Evolutionary conservation across 2,797 vertebrate species (phyloP).

Genomic region (Enteromius unitaeniatus): DNA sequence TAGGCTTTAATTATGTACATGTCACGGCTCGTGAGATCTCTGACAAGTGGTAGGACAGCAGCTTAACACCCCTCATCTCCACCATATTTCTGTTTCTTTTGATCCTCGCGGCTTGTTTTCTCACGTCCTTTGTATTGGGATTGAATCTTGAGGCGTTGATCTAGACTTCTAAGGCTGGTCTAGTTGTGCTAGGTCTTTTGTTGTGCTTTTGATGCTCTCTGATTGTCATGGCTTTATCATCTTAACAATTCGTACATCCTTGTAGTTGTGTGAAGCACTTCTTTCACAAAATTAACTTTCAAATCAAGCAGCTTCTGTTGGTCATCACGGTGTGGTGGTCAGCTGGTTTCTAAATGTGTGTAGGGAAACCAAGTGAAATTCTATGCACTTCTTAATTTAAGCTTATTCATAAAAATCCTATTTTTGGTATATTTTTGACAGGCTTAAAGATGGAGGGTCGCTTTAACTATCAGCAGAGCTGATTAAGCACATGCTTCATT

Average conservation of each 20-base stretch:
- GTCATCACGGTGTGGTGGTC: background rate
- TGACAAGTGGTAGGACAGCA: slow-evolving; percentile 40
- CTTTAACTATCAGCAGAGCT: slow-evolving; percentile 25
- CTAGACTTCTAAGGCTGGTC: background rate
- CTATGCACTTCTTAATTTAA: background rate
- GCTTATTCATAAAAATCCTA: background rate
- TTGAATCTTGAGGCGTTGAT: background rate
- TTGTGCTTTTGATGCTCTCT: slow-evolving; percentile 25
- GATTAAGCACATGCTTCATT: slow-evolving; percentile 28
- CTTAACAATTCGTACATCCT: background rate
- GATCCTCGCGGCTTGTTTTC: background rate
- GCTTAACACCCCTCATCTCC: slow-evolving; percentile 19
- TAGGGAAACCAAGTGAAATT: background rate
- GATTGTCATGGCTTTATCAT: slow-evolving; percentile 17
- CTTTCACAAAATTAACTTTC: background rate
- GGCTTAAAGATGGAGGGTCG: background rate
- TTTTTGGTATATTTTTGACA: background rate
- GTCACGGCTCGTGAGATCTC: slow-evolving; percentile 24
- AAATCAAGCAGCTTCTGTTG: background rate
- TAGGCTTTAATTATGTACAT: slow-evolving; percentile 52
- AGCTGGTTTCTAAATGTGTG: background rate
- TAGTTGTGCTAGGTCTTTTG: background rate
- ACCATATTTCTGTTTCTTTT: slow-evolving; percentile 24
- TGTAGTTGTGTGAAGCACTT: slow-evolving; percentile 1
- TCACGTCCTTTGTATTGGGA: background rate